Evolutionary conservation across 2,113 vertebrate genomes (phyloP), one percentile per base, ranked within the genome.

Genomic region (Ctenomys sociabilis): DNA sequence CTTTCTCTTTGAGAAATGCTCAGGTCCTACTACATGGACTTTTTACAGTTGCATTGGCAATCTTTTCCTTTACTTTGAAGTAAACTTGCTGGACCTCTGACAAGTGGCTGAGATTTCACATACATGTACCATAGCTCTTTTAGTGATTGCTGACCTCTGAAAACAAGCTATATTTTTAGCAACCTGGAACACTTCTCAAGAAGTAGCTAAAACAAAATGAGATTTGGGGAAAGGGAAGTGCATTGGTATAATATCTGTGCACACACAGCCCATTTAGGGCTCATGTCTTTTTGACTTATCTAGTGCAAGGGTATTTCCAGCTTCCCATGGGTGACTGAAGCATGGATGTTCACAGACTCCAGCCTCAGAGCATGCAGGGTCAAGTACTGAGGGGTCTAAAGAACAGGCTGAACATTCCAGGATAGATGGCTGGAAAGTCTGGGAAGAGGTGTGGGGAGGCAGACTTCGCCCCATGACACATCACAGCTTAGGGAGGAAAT

Each of bases 401-500:
- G 93, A 72, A 59, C 24, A 37, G 1, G 26, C 72, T 28, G 28
- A 61, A 37, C 49, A 1, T 4, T 72, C 72, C 87, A 75, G 16
- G 72, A 84, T 35, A 3, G 26, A 84, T 86, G 61, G 52, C 85
- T 84, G 19, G 13, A 96, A 90, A 96, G 90, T 70, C 68, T 90
- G 83, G 95, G 95, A 97, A 96, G 78, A 22, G 8, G 93, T 80
- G 72, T 96, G 90, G 88, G 91, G 92, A 97, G 88, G 81, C 97
- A 16, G 85, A 91, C 95, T 80, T 88, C 57, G 97, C 96, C 98
- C 97, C 98, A 91, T 96, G 95, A 98, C 97, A 98, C 95, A 85
- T 93, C 5, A 0, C 93, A 92, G 92, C 91, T 93, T 96, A 77
- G 90, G 93, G 95, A 97, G 98, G 97, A 98, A 98, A 97, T 96